A percentile compares a stretch with the other conserved stretches of the same genome.
phyloP scores from a whole-genome alignment of 2,888 invertebrate species.

The Ormyrus nitidulus region DNA sequence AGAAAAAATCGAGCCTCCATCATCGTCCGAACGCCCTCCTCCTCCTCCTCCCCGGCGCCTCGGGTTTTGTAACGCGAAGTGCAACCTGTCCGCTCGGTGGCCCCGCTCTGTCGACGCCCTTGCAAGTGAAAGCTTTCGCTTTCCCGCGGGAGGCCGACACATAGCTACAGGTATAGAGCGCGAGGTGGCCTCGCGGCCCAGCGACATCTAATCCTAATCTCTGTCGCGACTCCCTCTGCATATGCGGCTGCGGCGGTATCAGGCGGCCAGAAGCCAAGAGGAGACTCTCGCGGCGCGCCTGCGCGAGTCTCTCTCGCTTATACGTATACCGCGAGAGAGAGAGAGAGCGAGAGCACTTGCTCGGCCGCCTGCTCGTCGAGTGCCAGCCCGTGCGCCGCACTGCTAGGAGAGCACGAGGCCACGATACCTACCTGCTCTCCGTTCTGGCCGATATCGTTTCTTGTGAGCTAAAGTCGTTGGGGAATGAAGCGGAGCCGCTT shows the following conservation, averaged over 20 bases:
- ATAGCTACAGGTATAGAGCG: not conserved
- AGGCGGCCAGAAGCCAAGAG: slow-evolving; percentile 59
- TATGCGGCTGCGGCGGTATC: slow-evolving; percentile 60
- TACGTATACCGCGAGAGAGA: too few species aligned
- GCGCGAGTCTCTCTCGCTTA: not conserved
- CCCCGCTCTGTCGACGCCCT: slow-evolving; percentile 46
- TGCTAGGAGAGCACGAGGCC: too few species aligned
- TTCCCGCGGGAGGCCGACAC: slow-evolving; percentile 17
- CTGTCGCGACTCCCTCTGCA: slow-evolving; percentile 63
- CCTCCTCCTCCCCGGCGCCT: not conserved
- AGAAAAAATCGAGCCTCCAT: too few species aligned
- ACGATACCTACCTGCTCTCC: too few species aligned
- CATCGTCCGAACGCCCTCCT: too few species aligned
- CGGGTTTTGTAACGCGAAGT: not conserved
- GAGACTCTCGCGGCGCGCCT: not conserved
- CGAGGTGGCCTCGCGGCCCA: not conserved
- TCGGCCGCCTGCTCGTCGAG: too few species aligned
- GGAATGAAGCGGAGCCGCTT: too few species aligned
- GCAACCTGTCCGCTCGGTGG: not conserved
- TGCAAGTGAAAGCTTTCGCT: slow-evolving; percentile 47
- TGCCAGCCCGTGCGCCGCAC: too few species aligned
- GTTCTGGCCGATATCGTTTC: too few species aligned
- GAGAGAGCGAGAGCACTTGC: too few species aligned
- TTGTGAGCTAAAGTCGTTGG: too few species aligned
- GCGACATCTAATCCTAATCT: slow-evolving; percentile 58